Base-by-base conservation (phyloP, 2,888 invertebrate genomes). In the Incurvaria masculella region DNA sequence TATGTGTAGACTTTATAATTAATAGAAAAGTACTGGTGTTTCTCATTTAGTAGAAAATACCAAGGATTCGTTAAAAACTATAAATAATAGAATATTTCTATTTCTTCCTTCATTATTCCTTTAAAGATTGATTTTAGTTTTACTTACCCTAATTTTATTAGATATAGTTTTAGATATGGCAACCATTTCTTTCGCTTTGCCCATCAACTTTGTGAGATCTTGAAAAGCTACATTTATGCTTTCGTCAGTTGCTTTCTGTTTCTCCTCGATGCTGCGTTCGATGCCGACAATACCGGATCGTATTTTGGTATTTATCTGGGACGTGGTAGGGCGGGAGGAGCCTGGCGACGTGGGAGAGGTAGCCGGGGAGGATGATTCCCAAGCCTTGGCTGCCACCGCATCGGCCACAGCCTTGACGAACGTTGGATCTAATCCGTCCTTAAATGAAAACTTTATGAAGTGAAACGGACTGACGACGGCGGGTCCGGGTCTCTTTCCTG, bases 131-230 rank as follows among this genome's bases (percentile, higher is more conserved):
- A 23, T n/a, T n/a, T n/a, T n/a, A n/a, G n/a, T n/a, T 38, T 46
- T 41, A 65, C 62, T 69, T 66, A 85, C 86, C 66, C 89, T 87
- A 59, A 99, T 94, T 81, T 94, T 97, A 44, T 83, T 84, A 21
- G 97, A 94, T 60, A 99, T 97, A 55, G 83, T 89, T 66, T 93
- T 93, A 0, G 97, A 94, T 55, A 99, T 76, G 1, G 80, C 73
- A 41, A 99, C 98, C 99, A 99, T 99, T 57, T 98, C 97, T 67
- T 96, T 93, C 0, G 98, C 98, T 85, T 93, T 94, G 48, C 85
- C 86, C 92, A 99, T 99, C 2, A 99, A 80, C 60, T 94, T 92
- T 60, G 81, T 90, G 47, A 99, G 82, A 73, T 99, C 99, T 72
- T 97, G 90, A 73, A 99, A 99, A 2, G 99, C 98, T 55, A 89